Conservation (phyloP, 2,888 invertebrate genomes). For the Enoplolaimus lenunculus region DNA sequence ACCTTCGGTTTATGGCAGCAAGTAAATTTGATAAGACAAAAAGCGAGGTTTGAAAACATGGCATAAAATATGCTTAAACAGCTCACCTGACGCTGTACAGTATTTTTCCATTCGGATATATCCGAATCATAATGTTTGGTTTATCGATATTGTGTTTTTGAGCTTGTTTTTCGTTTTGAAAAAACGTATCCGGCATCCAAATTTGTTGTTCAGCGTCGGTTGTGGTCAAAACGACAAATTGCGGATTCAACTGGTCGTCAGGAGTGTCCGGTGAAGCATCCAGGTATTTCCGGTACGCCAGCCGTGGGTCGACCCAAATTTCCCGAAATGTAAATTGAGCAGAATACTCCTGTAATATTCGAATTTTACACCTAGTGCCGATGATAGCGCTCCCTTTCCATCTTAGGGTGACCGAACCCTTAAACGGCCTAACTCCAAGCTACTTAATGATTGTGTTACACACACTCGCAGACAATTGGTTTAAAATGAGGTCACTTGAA, state of each 20-base stretch:
- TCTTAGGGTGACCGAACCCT: too few species aligned
- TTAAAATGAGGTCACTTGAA: too few species aligned
- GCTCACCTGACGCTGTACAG: conserved; percentile 43
- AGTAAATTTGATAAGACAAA: too few species aligned
- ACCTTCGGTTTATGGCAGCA: too few species aligned
- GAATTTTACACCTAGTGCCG: too few species aligned
- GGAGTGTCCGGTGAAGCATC: conserved; percentile 22
- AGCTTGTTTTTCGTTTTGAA: conserved; percentile 28
- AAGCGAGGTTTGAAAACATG: too few species aligned
- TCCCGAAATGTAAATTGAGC: conserved; percentile 27
- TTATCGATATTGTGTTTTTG: conserved; percentile 33
- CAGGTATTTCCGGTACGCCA: conserved; percentile 20
- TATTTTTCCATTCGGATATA: conserved; percentile 83
- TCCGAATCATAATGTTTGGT: conserved; percentile 73
- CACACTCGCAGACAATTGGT: too few species aligned
- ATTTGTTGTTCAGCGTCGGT: conserved; percentile 26
- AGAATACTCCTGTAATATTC: conserved; percentile 25
- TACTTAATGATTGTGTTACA: too few species aligned
- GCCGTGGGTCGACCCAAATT: conserved; percentile 23
- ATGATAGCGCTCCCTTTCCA: too few species aligned
- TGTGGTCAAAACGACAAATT: conserved; percentile 24
- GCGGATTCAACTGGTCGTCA: conserved; percentile 17
- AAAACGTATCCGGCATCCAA: conserved; percentile 30
- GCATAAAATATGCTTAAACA: too few species aligned
- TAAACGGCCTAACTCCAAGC: too few species aligned